phyloP scores from a whole-genome alignment of 2,888 invertebrate genomes.

The Mimumesa dahlbomi region DNA sequence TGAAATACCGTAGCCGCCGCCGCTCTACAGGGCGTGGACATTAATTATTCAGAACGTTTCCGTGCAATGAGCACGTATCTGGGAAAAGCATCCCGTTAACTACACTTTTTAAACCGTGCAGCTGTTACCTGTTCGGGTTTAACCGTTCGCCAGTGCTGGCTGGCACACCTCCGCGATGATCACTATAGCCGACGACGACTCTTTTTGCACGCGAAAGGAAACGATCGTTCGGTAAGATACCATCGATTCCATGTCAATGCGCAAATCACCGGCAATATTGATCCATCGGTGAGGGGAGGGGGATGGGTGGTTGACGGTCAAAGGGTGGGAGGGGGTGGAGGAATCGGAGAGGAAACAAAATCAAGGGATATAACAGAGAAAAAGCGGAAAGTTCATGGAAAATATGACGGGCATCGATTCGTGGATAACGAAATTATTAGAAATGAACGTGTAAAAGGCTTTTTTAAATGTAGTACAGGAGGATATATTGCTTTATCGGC shows the following conservation, averaged over 20 bases:
- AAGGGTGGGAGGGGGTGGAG: too few relatives aligned
- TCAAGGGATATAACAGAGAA: too few relatives aligned
- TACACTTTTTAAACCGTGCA: slow-evolving; percentile 8
- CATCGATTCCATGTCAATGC: slow-evolving; percentile 35
- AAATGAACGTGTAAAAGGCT: too few relatives aligned
- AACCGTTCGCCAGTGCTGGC: slow-evolving; percentile 1
- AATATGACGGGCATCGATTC: too few relatives aligned
- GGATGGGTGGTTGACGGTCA: too few relatives aligned
- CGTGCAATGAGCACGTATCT: slow-evolving; percentile 13
- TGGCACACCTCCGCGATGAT: too few relatives aligned
- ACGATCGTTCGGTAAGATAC: slow-evolving; percentile 11
- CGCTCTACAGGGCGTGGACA: background rate
- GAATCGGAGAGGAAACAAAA: too few relatives aligned
- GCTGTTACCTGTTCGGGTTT: background rate
- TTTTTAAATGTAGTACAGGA: too few relatives aligned
- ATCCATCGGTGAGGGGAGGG: background rate
- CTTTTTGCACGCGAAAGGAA: background rate
- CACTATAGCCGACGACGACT: background rate
- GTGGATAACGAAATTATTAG: background rate
- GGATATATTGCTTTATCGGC: background rate
- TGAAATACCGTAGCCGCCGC: background rate
- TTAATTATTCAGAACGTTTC: slow-evolving; percentile 25
- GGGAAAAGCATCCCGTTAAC: slow-evolving; percentile 11
- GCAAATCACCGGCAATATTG: background rate
- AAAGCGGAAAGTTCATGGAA: too few relatives aligned